Evolutionary conservation across 2,888 invertebrate genomes (phyloP), one percentile per base, ranked within the genome.

Genomic region (Heliconius charithonia): DNA sequence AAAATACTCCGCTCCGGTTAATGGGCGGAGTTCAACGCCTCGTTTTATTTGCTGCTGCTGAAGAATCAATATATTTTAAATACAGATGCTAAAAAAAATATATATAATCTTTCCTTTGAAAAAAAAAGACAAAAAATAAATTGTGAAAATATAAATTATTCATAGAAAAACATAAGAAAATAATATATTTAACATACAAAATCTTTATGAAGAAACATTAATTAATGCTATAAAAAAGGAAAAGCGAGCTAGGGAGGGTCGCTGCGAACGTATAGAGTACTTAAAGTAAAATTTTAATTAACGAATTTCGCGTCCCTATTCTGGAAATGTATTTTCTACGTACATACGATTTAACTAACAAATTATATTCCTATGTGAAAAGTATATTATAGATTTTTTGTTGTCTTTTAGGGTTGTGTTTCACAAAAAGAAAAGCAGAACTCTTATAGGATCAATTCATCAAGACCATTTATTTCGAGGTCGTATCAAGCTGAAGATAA

Each of bases 281-380:
- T 63, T 63, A 27, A 63, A 63, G 63, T 63, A 27, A 63, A 25
- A 63, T 63, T 63, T 63, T 63, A 63, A 63, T 63, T 63, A 63
- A 63, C 63, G 16, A 63, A 63, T 63, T 63, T 63, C 63, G 27
- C 27, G 63, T 27, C 63, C 63, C 63, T 63, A 63, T 63, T 63
- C 63, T 63, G 63, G 27, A 63, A 63, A 63, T 63, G 16, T 16
- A 27, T 27, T 63, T 63, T 7, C 63, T 25, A 27, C 27, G 19
- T 63, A 63, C 7, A 51, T 63, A 63, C 27, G 27, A 27, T 63
- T 27, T 63, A 25, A 63, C 27, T 27, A 63, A 63, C 27, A 63
- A 63, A 63, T 63, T 19, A 63, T 27, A 63, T 63, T 63, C 63
- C 7, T 27, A 63, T 16, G 63, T 27, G 63, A 27, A 63, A 63